These are phyloP conservation scores for Hemaris fuciformis DNA, from an alignment of 2,888 invertebrate genomes.

Conservation along the genomic window DNA sequence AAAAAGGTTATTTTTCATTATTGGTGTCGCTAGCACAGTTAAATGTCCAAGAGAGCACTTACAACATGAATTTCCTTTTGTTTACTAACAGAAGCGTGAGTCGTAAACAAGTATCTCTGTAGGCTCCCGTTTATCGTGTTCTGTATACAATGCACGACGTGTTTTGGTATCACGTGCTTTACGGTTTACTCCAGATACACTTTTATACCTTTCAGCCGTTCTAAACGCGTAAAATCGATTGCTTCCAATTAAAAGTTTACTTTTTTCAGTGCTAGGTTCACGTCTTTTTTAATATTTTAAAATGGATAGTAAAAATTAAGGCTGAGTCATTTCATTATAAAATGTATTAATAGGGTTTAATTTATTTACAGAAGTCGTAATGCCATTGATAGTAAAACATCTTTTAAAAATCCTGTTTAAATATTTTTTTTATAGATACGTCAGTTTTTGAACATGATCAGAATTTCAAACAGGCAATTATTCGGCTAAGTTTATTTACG, in stretches of 20 bases:
- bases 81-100: neutral
- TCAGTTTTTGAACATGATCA: too few species aligned
- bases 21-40: neutral
- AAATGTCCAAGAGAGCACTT: neutral
- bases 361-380: too few species aligned
- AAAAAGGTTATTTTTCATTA: too few species aligned
- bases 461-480: too few species aligned
- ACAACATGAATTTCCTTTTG: neutral
- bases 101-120: neutral
- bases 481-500: too few species aligned
- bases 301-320: too few species aligned
- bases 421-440: too few species aligned
- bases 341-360: too few species aligned
- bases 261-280: neutral
- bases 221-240: neutral
- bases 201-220: neutral
- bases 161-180: slow-evolving; percentile 1
- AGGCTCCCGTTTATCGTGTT: neutral
- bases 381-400: too few species aligned
- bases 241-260: neutral
- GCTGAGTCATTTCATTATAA: too few species aligned
- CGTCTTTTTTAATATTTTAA: too few species aligned
- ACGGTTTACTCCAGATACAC: neutral
- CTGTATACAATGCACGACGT: neutral
- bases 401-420: too few species aligned